phyloP scores from a whole-genome alignment of 2,888 invertebrate species.

The Polydesmus complanatus region DNA sequence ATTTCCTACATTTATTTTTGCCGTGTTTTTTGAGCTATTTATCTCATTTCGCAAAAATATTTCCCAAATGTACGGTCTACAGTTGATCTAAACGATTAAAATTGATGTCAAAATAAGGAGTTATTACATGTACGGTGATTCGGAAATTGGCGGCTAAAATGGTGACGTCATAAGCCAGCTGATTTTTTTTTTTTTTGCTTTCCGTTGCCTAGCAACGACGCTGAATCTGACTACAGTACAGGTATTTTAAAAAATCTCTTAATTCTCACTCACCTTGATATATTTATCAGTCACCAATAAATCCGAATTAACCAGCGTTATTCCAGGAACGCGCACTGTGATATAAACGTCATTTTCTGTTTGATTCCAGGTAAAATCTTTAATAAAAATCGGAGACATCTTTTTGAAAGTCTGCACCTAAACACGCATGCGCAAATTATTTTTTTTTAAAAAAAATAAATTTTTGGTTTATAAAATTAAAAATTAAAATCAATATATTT shows the following conservation, averaged over 20 bases:
- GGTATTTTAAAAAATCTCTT: not conserved
- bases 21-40: conserved; percentile 47
- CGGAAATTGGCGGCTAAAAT: no score
- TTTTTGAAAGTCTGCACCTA: no score
- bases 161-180: no score
- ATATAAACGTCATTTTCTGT: conserved; percentile 46
- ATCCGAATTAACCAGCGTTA: not conserved
- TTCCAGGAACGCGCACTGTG: conserved; percentile 40
- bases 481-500: no score
- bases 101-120: not conserved
- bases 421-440: no score
- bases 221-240: no score
- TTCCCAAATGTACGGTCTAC: conserved; percentile 34
- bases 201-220: conserved; percentile 15
- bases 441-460: no score
- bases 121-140: not conserved
- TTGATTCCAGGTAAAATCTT: conserved; percentile 64
- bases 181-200: no score
- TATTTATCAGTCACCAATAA: conserved; percentile 8
- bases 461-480: no score
- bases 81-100: not conserved
- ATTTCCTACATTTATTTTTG: conserved; percentile 47
- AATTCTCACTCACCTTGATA: conserved; percentile 2
- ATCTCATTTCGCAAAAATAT: conserved; percentile 49
- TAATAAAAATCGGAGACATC: conserved; percentile 48